Base-by-base conservation (phyloP, 2,113 vertebrate species). In the Catharus bicknelli region DNA sequence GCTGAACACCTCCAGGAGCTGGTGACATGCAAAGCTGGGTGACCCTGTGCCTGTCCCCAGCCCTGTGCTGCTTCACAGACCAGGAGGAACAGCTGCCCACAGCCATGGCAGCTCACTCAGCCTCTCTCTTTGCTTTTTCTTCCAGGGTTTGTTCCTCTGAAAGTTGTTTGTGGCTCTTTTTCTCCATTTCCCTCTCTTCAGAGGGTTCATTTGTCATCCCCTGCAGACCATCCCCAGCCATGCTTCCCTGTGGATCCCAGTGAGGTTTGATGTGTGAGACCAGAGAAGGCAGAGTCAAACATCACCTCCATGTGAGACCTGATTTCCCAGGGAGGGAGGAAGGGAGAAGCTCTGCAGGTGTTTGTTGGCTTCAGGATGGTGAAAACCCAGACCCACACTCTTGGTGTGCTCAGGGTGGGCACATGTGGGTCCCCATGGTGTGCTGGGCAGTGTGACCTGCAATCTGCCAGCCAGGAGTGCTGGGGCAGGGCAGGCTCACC, bases 391-490 rank as follows among this genome's bases (percentile, higher is more conserved):
- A 22, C 12, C 45, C 20, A 26, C 0, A 0, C 13, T 18, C 36
- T 11, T 2, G 14, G 3, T 51, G 80, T 54, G 70, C 58, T 57
- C 38, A 7, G 54, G 9, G 2, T 32, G 66, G 47, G 63, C 34
- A 62, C 43, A 5, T 0, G 16, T 57, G 69, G 5, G 26, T n/a
- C 42, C 51, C 54, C 25, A 8, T 0, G 1, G 5, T 23, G 62
- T 79, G 36, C 74, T 72, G 75, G 70, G 54, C 86, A 82, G 8
- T 7, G 62, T 83, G 66, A 79, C 68, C 89, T 58, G 38, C 50
- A 66, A 1, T 25, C 48, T 4, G 7, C 14, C 54, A 55, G 53
- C 53, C 34, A 0, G 5, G 5, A 66, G 14, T 26, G 16, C 34
- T 27, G 26, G 42, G 32, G 61, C 55, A 83, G 77, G 45, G 73